These are phyloP conservation scores for Melinaea menophilus DNA, from an alignment of 2,888 invertebrate species.

Conservation along the genomic window DNA sequence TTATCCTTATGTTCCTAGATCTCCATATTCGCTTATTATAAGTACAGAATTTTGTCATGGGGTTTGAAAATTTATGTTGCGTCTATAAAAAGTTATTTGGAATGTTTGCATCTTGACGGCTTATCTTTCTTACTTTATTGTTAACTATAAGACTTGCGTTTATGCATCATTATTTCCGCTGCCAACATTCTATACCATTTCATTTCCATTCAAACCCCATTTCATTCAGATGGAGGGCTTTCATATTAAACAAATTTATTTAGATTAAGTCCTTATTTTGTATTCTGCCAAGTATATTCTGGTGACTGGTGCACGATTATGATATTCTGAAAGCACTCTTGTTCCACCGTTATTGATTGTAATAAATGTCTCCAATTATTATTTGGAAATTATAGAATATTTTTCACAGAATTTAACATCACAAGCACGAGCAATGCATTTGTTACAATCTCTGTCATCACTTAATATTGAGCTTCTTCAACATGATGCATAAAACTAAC, in stretches of 20 bases:
- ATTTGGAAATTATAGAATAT: constrained; percentile 9
- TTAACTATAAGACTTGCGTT: constrained; percentile 54
- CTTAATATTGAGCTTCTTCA: constrained; percentile 67
- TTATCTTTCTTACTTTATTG: constrained; percentile 63
- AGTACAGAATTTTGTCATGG: constrained; percentile 66
- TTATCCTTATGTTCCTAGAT: constrained; percentile 41
- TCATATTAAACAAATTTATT: constrained; percentile 45
- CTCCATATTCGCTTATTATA: constrained; percentile 54
- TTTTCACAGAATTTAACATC: constrained; percentile 21
- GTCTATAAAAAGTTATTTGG: constrained; percentile 61
- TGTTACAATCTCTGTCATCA: constrained; percentile 66
- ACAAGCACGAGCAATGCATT: constrained; percentile 49
- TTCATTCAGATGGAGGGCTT: constrained; percentile 73
- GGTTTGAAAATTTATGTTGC: constrained; percentile 74
- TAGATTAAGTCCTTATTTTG: constrained; percentile 22
- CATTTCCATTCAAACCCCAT: constrained; percentile 76
- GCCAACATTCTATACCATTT: constrained; percentile 48
- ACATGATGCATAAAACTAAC: constrained; percentile 71
- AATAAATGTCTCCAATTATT: constrained; percentile 50
- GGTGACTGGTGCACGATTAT: constrained; percentile 75
- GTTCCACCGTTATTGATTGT: constrained; percentile 59
- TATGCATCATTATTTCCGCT: constrained; percentile 61
- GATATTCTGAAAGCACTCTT: constrained; percentile 71
- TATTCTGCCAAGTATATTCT: constrained; percentile 33
- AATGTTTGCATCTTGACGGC: constrained; percentile 79